These are phyloP conservation scores for Cottoperca gobio DNA, from an alignment of 2,797 vertebrate genomes.

Conservation along the genomic window DNA sequence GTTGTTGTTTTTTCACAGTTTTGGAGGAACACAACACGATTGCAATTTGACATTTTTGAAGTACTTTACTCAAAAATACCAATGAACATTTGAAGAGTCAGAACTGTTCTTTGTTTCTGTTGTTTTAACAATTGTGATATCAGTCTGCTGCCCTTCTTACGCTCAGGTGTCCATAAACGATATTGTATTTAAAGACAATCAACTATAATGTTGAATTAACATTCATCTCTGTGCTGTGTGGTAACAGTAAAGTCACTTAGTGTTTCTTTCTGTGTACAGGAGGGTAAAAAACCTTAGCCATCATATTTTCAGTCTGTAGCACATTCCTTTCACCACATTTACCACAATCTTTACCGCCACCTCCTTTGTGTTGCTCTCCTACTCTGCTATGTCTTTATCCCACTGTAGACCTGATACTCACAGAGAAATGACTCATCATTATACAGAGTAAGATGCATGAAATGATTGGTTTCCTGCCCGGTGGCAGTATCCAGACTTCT, in stretches of 20 bases:
- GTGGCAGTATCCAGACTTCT: slow-evolving; percentile 43
- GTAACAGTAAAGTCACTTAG: background rate
- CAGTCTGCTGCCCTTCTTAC: no score
- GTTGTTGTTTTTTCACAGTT: no score
- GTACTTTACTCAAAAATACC: no score
- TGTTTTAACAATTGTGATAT: no score
- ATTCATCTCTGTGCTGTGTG: background rate
- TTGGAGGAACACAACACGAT: no score
- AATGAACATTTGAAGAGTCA: no score
- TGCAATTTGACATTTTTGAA: no score
- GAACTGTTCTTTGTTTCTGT: no score
- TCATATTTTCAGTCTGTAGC: slow-evolving; percentile 21
- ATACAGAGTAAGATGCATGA: slow-evolving; percentile 10
- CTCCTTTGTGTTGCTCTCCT: slow-evolving; percentile 42
- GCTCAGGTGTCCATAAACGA: no score
- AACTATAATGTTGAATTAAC: background rate
- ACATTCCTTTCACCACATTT: slow-evolving; percentile 45
- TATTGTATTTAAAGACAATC: background rate
- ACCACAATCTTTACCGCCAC: slow-evolving; percentile 17
- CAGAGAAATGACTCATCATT: slow-evolving; percentile 42
- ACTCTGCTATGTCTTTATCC: background rate
- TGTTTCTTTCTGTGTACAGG: background rate
- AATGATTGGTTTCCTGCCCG: slow-evolving; percentile 42
- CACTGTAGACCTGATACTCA: slow-evolving; percentile 5
- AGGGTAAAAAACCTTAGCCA: background rate